Evolutionary conservation across 2,888 invertebrate species (phyloP), one percentile per base, ranked within the genome.

Genomic region (Plebejus melissa): DNA sequence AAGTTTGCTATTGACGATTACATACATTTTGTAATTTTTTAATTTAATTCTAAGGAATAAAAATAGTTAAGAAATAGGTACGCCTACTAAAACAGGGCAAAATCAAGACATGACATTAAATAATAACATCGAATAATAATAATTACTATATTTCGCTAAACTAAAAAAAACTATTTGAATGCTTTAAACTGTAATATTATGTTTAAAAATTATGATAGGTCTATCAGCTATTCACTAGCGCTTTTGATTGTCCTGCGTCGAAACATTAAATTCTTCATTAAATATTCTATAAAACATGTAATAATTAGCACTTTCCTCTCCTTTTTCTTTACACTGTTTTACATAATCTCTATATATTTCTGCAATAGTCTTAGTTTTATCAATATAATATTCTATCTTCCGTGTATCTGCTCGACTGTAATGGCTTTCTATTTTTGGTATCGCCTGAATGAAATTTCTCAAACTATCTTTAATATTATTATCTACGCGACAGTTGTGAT

Each of bases 291-390:
- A 9, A 46, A 46, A 46, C 46, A 46, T 46, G 46, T 9, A 2
- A 46, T 46, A 46, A 46, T 46, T 46, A 46, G 46, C 46, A 46
- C 9, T 46, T 46, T 46, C 9, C 46, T 46, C 46, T 46, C 9
- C 9, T 46, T 46, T 46, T 46, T 46, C 46, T 46, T 46, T 2
- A 46, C 46, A 46, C 54, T 77, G 70, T 32, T 74, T 70, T 69
- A 78, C 77, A 76, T 82, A 82, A 77, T 83, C 80, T 58, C 81
- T 74, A 74, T 82, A 78, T n/a, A 84, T 54, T 46, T 79, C 77
- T 28, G 80, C 77, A 69, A 83, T 46, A 46, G 46, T 46, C 46
- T 46, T 46, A 46, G 9, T 46, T 46, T 2, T 9, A 46, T 46
- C 9, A 46, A 46, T 46, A 46, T 46, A 11, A 46, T 11, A 41